These are phyloP conservation scores for Pseudocheirus occidentalis DNA, from an alignment of 2,797 vertebrate species.

Conservation along the genomic window DNA sequence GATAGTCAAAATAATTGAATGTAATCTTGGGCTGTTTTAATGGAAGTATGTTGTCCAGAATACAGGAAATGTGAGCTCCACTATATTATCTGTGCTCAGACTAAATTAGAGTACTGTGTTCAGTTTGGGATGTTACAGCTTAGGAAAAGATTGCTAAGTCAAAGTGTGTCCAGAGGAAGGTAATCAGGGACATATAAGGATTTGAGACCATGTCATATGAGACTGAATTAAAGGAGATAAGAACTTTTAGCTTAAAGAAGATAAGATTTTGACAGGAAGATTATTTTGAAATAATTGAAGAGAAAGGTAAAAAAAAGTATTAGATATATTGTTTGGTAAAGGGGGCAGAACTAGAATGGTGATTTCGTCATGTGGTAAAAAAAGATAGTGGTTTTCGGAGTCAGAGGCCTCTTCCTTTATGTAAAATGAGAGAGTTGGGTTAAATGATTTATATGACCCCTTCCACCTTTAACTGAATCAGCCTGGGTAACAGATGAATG, in stretches of 20 bases:
- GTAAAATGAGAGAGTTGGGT: neutral
- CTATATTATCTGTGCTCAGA: neutral
- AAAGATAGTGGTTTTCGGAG: neutral
- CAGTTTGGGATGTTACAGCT: neutral
- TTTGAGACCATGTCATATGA: neutral
- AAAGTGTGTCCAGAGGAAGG: neutral
- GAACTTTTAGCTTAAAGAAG: neutral
- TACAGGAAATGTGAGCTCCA: neutral
- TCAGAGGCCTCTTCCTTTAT: neutral
- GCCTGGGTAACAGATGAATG: neutral
- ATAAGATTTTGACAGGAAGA: neutral
- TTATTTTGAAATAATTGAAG: neutral
- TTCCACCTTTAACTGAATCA: neutral
- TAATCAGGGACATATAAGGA: neutral
- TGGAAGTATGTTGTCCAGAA: neutral
- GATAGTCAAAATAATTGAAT: neutral
- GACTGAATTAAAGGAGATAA: neutral
- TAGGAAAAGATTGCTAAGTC: neutral
- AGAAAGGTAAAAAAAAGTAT: neutral
- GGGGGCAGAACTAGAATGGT: neutral
- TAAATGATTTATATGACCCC: neutral
- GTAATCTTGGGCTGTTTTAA: neutral
- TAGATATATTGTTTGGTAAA: neutral
- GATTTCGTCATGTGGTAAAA: neutral
- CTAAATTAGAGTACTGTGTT: neutral